Conservation (phyloP, 1,140 invertebrate genomes). For the Drosophila kepulauana region DNA sequence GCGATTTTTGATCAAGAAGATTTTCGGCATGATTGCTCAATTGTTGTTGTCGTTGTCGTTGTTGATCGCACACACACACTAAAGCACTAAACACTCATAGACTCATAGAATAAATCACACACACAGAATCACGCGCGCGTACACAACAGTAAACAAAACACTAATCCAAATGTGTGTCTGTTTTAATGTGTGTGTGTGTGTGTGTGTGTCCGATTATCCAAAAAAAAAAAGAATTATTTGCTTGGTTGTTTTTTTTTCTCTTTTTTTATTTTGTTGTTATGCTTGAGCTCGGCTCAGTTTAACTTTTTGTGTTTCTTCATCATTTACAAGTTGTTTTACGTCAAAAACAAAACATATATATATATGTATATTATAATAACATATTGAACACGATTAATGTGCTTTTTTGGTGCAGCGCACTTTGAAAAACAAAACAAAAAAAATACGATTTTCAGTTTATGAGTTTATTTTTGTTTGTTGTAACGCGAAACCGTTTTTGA, state of each 20-base stretch:
- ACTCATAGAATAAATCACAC: not conserved
- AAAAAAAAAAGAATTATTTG: constrained; percentile 29
- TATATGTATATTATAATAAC: not conserved
- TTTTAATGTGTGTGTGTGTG: constrained; percentile 48
- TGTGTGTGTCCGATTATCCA: not conserved
- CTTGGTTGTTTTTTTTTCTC: too few species aligned
- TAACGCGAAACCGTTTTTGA: not conserved
- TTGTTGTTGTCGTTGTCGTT: constrained; percentile 34
- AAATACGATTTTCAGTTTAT: constrained; percentile 14
- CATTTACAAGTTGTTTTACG: constrained; percentile 35
- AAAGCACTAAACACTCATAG: too few species aligned
- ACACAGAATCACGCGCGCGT: constrained; percentile 5
- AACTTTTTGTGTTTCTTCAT: constrained; percentile 48
- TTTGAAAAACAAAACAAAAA: constrained; percentile 66
- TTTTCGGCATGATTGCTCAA: constrained; percentile 91
- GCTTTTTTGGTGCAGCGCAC: constrained; percentile 23
- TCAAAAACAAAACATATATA: not conserved
- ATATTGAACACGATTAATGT: not conserved
- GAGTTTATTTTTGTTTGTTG: not conserved
- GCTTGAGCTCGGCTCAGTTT: constrained; percentile 60
- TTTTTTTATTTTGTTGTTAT: constrained; percentile 24
- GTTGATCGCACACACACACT: constrained; percentile 27
- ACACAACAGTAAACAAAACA: constrained; percentile 71
- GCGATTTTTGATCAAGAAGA: constrained; percentile 94
- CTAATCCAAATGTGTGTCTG: constrained; percentile 84